A percentile compares a stretch with the other conserved stretches of the same genome.
Evolutionary conservation across 2,113 vertebrate genomes (phyloP).

Genomic region (Aleadryas rufinucha): DNA sequence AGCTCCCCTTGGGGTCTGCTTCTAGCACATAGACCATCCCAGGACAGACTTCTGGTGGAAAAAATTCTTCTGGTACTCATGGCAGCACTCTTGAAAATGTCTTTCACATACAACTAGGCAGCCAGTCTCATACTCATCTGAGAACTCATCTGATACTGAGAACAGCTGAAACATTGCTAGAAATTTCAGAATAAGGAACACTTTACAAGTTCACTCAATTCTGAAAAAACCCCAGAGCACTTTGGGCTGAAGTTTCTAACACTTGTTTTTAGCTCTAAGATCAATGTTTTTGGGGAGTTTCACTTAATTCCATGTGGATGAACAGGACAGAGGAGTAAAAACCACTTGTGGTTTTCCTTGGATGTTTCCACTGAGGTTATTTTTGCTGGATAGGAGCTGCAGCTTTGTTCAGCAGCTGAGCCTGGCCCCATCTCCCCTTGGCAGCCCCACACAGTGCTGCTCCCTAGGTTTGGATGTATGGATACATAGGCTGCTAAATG

Average conservation of each 20-base stretch:
- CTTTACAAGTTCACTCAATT: not conserved
- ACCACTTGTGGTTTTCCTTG: not conserved
- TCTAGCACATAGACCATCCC: not conserved
- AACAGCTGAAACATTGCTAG: not conserved
- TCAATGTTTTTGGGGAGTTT: not conserved
- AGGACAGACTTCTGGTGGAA: not conserved
- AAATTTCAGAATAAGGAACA: not conserved
- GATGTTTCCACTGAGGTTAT: not conserved
- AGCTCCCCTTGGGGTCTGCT: not conserved
- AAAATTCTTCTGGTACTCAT: not conserved
- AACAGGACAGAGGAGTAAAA: not conserved
- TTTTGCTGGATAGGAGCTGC: not conserved
- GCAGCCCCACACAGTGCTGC: not conserved
- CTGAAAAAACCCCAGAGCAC: not conserved
- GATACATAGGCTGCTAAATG: not conserved
- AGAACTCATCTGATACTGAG: too few species aligned
- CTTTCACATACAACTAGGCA: not conserved
- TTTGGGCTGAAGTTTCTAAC: not conserved
- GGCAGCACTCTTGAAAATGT: not conserved
- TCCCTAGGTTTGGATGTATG: not conserved
- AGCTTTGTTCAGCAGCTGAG: not conserved
- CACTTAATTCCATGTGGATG: not conserved
- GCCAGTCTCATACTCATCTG: not conserved
- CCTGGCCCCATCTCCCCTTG: not conserved
- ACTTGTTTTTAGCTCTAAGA: not conserved